These are phyloP conservation scores for Vanessa atalanta DNA, from an alignment of 1,140 invertebrate genomes.

Conservation along the genomic window DNA sequence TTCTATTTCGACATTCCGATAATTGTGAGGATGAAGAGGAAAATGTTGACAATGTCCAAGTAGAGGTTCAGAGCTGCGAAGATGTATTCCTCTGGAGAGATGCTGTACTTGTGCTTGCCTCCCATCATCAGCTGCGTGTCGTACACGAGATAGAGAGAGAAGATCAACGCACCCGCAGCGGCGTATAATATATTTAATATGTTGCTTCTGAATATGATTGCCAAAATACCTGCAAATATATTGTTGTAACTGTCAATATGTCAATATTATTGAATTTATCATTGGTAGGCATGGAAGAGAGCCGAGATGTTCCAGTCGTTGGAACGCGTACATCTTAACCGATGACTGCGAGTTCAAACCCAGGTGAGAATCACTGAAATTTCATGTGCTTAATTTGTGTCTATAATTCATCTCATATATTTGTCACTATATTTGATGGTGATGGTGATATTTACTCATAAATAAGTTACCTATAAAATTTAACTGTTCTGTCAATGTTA, in stretches of 20 bases:
- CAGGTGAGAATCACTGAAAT: too few relatives aligned
- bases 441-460: too few relatives aligned
- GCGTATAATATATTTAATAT: constrained; percentile 89
- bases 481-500: too few relatives aligned
- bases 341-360: too few relatives aligned
- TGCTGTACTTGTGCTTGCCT: constrained; percentile 93
- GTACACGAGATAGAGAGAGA: constrained; percentile 87
- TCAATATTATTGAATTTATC: too few relatives aligned
- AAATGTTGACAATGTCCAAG: constrained; percentile 94
- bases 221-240: constrained; percentile 81
- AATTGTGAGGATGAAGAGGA: constrained; percentile 92
- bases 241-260: not conserved
- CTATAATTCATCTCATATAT: too few relatives aligned
- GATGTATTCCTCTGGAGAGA: constrained; percentile 97
- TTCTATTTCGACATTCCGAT: constrained; percentile 81
- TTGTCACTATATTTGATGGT: too few relatives aligned
- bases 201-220: constrained; percentile 83
- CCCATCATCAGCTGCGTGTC: constrained; percentile 98
- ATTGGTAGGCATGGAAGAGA: too few relatives aligned
- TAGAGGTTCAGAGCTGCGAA: constrained; percentile 96
- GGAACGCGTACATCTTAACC: too few relatives aligned
- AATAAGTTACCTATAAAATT: too few relatives aligned
- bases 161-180: constrained; percentile 89
- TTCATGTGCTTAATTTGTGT: too few relatives aligned
- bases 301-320: too few relatives aligned